phyloP scores from a whole-genome alignment of 2,888 invertebrate genomes.

The Ypsolopha sequella region DNA sequence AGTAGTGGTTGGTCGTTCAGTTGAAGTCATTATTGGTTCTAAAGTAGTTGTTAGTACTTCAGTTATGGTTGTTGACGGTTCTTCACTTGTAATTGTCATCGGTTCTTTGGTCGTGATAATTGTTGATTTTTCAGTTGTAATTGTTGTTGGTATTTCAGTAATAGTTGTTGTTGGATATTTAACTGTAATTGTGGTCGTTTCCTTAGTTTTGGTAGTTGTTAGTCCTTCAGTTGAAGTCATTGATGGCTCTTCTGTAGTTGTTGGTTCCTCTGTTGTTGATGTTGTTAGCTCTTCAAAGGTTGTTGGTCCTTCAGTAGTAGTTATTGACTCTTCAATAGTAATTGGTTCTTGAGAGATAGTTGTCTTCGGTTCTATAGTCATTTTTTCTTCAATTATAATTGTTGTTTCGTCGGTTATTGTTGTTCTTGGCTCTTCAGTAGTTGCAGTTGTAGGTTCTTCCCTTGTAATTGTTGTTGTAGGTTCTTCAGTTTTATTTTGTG shows the following conservation, averaged over 20 bases:
- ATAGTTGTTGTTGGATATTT: background rate
- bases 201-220: background rate
- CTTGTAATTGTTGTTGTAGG: too few relatives aligned
- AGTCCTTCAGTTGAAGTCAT: background rate
- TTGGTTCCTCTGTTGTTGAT: background rate
- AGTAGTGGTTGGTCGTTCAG: too few relatives aligned
- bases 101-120: background rate
- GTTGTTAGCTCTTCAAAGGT: background rate
- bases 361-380: too few relatives aligned
- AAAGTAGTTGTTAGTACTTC: background rate
- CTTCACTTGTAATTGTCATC: background rate
- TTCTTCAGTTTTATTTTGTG: background rate
- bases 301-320: background rate
- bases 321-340: too few relatives aligned
- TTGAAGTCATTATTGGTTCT: too few relatives aligned
- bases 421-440: background rate
- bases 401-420: too few relatives aligned
- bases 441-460: background rate
- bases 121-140: background rate
- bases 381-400: background rate
- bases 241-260: background rate
- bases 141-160: background rate
- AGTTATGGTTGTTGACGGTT: too few relatives aligned
- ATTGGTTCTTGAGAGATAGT: too few relatives aligned
- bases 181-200: background rate